Evolutionary conservation across 1,140 invertebrate species (phyloP), one percentile per base, ranked within the genome.

Genomic region (Bombus breviceps): DNA sequence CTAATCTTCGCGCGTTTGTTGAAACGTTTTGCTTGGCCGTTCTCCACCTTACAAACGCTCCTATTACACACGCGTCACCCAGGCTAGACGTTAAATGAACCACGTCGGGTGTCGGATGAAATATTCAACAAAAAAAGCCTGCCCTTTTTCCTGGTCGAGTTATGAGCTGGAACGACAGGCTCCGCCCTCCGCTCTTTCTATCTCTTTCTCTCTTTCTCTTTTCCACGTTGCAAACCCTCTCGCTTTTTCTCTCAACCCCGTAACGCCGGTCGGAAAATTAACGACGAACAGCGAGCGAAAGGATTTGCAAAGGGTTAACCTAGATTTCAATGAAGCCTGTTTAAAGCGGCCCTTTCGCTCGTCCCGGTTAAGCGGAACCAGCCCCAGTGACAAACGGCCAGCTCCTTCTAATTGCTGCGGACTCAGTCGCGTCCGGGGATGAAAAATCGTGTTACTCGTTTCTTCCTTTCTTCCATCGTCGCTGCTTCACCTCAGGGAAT

Each of bases 321-420:
- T 68, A 90, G 89, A 90, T 90, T 90, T 86, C 89, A 88, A 90
- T 88, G 88, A 81, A 88, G 79, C 71, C 88, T 74, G 89, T 77
- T 90, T 90, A 88, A 90, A 88, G 83, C 89, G 47, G 73, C 80
- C 86, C 82, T 85, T 90, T 90, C 86, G 69, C 73, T 82, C n/a
- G 86, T 76, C 68, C 74, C 37, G 43, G 75, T 89, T 83, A 84
- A 73, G 13, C 77, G 69, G 81, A 83, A 86, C 37, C 68, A 62
- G 71, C 74, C 77, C 81, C 69, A 78, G 82, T 85, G 87, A 90
- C 88, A 83, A 86, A 89, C 88, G 83, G 59, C 82, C 37, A 81
- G 59, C 74, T 80, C 85, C 72, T 83, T 86, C 85, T 91, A 91
- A 91, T 91, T 91, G 85, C 90, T 86, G 81, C 86, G 78, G 72